Conservation (phyloP, 2,888 invertebrate genomes). For the Thereva unica region DNA sequence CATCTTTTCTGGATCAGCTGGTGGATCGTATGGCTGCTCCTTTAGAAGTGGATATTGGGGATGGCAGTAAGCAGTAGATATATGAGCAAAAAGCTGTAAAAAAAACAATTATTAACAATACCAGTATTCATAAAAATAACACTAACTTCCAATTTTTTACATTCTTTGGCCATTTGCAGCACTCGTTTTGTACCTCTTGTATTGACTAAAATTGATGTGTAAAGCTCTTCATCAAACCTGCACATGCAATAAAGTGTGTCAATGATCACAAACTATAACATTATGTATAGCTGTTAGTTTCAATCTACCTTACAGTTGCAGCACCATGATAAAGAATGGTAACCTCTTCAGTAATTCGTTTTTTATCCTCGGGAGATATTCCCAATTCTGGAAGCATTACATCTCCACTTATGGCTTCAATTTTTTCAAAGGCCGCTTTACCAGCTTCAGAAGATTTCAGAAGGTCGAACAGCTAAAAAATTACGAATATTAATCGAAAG, state of each 20-base stretch:
- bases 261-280: too few relatives aligned
- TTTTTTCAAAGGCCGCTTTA: conserved; percentile 64
- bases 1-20: conserved; percentile 73
- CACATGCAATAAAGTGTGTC: neutral
- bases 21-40: conserved; percentile 86
- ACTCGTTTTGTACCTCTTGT: conserved; percentile 88
- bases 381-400: conserved; percentile 67
- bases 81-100: conserved; percentile 64
- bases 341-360: conserved; percentile 66
- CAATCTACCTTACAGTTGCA: conserved; percentile 61
- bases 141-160: conserved; percentile 73
- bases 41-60: conserved; percentile 78
- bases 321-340: conserved; percentile 79
- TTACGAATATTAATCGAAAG: conserved; percentile 21
- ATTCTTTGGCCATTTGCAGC: conserved; percentile 77
- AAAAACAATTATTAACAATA: conserved; percentile 34
- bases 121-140: conserved; percentile 21
- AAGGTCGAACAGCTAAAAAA: conserved; percentile 70
- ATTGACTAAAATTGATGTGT: conserved; percentile 88
- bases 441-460: conserved; percentile 68
- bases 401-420: conserved; percentile 72
- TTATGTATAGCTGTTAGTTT: too few relatives aligned
- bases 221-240: conserved; percentile 88
- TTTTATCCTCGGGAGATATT: conserved; percentile 66
- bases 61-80: conserved; percentile 92